Evolutionary conservation across 2,797 vertebrate species (phyloP).

Genomic region (Steatocranus sp.): DNA sequence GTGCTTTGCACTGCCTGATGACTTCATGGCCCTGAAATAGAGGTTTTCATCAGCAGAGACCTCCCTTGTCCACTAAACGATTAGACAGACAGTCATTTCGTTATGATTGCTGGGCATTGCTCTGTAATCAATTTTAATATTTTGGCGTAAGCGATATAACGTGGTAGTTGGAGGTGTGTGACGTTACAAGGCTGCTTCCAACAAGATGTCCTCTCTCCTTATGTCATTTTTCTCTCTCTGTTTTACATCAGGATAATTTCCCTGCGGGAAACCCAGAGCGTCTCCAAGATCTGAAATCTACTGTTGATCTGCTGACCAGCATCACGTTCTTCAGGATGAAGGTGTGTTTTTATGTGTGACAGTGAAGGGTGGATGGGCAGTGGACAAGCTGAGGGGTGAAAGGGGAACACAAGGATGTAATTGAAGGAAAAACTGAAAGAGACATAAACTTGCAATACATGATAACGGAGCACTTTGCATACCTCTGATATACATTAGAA

Average conservation of each 20-base stretch:
- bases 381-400: neutral
- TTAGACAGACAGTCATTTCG: constrained; percentile 62
- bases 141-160: constrained; percentile 27
- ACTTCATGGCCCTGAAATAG: constrained; percentile 69
- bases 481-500: neutral
- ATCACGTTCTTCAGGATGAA: constrained; percentile 99
- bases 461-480: neutral
- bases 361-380: neutral
- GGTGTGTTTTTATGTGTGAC: constrained; percentile 50
- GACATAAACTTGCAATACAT: neutral
- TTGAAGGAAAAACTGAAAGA: neutral
- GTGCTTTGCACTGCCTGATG: constrained; percentile 64
- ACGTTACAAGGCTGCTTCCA: neutral
- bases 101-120: constrained; percentile 60
- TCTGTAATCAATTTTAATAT: constrained; percentile 58
- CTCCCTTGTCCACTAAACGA: constrained; percentile 64
- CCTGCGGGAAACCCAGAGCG: constrained; percentile 91
- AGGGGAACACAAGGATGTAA: neutral
- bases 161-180: neutral
- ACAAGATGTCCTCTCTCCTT: neutral
- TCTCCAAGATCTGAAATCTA: constrained; percentile 94
- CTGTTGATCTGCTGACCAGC: constrained; percentile 94
- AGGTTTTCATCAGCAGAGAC: constrained; percentile 63
- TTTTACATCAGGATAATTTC: constrained; percentile 87
- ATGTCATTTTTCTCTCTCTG: neutral